Base-by-base conservation (phyloP, 2,113 vertebrate genomes). In the Saiga tatarica region DNA sequence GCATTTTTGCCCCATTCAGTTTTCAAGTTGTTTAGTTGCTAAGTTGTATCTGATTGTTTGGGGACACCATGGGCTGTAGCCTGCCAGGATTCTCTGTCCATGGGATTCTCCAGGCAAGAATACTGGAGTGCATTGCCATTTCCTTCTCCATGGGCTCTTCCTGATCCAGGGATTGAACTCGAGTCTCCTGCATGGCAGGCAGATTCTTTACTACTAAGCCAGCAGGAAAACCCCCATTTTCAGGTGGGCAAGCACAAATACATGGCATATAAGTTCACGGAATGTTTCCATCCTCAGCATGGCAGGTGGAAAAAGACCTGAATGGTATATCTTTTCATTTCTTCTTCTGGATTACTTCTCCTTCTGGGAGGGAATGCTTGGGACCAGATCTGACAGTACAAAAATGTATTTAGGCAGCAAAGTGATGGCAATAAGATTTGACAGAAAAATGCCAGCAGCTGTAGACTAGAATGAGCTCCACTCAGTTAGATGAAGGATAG, bases 261-360 rank as follows among this genome's bases (percentile, higher is more conserved):
- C 21, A 3, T 71, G 82, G 50, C 14, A 15, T 30, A 5, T 7
- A 25, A 1, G 14, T 5, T 23, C 1, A 26, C 2, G 2, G 21
- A 50, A 28, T 26, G 11, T 42, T 89, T 91, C 36, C n/a, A 12
- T 53, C 57, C 42, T 94, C 28, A 33, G 1, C 2, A 4, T 23
- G 28, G 39, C 9, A 28, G 17, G 0, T 53, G 15, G 52, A 92
- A 12, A 33, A 78, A 9, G 9, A 19, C 55, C 25, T 23, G 10
- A 3, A 21, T 33, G 23, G 33, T n/a, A 6, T 5, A 7, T 2
- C 1, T 10, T 93, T 71, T 71, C 28, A 6, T 88, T 86, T 30
- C 23, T 76, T 81, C 78, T 85, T 78, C 15, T 19, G 52, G 11
- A 23, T 33, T 36, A 62, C 36, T 53, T 89, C 13, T 50, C 1